Evolutionary conservation across 1,140 invertebrate genomes (phyloP).

Genomic region (Sinella curviseta): DNA sequence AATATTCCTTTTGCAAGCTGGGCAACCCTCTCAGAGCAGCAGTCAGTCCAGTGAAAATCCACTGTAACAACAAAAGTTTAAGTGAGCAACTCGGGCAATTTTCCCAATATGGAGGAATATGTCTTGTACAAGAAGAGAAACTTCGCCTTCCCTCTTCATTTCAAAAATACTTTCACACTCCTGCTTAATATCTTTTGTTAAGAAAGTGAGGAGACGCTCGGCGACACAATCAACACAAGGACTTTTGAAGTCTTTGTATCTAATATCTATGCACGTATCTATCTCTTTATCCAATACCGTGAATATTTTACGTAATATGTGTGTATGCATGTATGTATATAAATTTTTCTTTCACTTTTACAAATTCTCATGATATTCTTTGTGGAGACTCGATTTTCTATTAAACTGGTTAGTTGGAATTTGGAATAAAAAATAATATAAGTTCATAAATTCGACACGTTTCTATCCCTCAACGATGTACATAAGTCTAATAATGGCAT

Average conservation of each 20-base stretch:
- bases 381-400: background rate
- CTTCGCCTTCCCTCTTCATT: background rate
- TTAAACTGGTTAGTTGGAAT: background rate
- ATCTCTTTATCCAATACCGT: too few species aligned
- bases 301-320: too few species aligned
- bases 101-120: background rate
- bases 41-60: background rate
- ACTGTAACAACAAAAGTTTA: background rate
- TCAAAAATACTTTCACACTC: background rate
- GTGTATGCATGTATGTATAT: too few species aligned
- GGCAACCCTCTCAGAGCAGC: background rate
- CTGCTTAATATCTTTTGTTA: background rate
- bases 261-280: too few species aligned
- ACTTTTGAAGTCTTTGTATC: too few species aligned
- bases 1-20: constrained; percentile 11
- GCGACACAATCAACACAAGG: too few species aligned
- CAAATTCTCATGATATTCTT: background rate
- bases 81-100: background rate
- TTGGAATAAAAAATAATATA: background rate
- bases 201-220: background rate
- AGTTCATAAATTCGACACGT: background rate
- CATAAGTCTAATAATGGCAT: too few species aligned
- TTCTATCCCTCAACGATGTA: background rate
- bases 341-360: background rate
- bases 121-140: background rate